Conservation (phyloP, 2,888 invertebrate genomes). For the Yponomeuta evonymella region DNA sequence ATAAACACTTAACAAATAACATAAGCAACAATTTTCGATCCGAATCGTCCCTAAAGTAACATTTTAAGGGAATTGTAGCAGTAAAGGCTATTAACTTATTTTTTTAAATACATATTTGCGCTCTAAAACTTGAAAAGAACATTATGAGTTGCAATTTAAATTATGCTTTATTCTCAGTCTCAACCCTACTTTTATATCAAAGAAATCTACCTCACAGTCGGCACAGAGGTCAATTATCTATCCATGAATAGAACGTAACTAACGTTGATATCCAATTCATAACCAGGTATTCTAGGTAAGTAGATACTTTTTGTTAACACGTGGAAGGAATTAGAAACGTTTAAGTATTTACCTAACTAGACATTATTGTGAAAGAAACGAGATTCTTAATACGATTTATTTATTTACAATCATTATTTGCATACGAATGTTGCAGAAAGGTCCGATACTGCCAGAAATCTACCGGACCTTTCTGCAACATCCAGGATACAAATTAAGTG, state of each 20-base stretch:
- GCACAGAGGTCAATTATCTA: not conserved
- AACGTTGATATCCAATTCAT: not conserved
- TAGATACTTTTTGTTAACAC: too few relatives aligned
- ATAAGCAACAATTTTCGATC: not conserved
- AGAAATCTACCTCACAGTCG: not conserved
- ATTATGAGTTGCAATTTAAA: not conserved
- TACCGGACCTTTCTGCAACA: too few relatives aligned
- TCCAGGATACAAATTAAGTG: too few relatives aligned
- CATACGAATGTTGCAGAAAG: slow-evolving; percentile 30
- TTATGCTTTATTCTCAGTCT: not conserved
- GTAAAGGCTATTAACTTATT: too few relatives aligned
- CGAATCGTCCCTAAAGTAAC: not conserved
- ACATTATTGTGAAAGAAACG: not conserved
- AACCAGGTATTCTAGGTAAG: not conserved
- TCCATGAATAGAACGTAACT: not conserved
- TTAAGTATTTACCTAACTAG: not conserved
- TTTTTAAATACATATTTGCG: too few relatives aligned
- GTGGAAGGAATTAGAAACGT: too few relatives aligned
- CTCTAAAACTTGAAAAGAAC: too few relatives aligned
- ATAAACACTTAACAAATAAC: not conserved
- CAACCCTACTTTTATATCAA: not conserved
- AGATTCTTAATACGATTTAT: too few relatives aligned
- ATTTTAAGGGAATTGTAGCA: not conserved
- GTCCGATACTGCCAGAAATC: too few relatives aligned
- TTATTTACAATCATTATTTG: too few relatives aligned